These are phyloP conservation scores for Barnardius zonarius DNA, from an alignment of 2,113 vertebrate genomes.

Conservation along the genomic window DNA sequence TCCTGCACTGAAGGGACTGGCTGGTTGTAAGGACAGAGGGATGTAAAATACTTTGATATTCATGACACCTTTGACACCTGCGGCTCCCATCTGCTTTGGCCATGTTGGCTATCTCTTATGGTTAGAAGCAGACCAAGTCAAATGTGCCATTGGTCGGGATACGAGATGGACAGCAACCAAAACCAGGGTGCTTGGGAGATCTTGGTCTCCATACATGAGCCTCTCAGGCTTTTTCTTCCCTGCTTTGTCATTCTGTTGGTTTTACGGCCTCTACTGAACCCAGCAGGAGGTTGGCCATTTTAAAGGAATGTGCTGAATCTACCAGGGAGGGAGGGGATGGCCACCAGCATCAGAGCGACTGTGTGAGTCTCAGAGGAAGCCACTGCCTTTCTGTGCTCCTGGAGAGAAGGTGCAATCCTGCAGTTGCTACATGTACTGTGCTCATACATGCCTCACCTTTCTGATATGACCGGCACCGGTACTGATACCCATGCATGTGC, in stretches of 20 bases:
- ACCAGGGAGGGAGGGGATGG: background rate
- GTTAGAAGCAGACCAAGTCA: background rate
- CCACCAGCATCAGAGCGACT: no score
- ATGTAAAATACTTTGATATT: background rate
- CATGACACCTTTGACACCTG: background rate
- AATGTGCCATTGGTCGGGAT: accelerated
- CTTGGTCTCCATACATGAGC: background rate
- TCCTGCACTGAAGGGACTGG: background rate
- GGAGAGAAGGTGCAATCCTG: background rate
- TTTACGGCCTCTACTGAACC: background rate
- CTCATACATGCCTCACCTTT: background rate
- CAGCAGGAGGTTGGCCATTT: accelerated
- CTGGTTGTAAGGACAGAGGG: background rate
- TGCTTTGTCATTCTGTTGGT: background rate
- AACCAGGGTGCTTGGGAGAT: background rate
- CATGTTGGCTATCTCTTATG: background rate
- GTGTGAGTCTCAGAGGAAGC: accelerated
- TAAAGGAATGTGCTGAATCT: background rate
- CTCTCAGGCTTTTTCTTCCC: background rate
- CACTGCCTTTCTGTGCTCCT: background rate
- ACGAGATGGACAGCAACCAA: accelerated
- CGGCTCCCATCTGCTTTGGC: background rate
- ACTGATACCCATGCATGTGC: accelerated
- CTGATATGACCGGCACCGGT: accelerated
- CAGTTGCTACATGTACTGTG: accelerated